Conservation (phyloP, 1,140 invertebrate genomes). For the Polyergus mexicanus region DNA sequence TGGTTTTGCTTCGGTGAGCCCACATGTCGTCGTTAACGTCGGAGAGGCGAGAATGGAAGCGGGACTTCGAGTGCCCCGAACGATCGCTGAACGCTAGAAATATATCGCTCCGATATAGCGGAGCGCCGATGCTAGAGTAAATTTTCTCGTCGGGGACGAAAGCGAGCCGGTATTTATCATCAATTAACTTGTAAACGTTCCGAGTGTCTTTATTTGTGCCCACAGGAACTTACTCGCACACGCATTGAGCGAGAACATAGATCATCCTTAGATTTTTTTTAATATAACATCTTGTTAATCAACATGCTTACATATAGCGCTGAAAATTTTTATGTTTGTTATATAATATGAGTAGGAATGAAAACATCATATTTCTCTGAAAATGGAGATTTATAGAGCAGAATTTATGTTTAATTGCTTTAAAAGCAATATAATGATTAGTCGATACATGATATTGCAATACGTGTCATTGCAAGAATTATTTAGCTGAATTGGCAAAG, state of each 20-base stretch:
- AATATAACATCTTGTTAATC: constrained; percentile 23
- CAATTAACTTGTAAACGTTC: constrained; percentile 81
- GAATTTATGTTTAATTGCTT: neutral
- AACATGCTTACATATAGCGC: neutral
- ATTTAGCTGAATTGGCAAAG: neutral
- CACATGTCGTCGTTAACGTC: constrained; percentile 80
- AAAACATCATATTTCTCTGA: neutral
- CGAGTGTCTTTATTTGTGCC: neutral
- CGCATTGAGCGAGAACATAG: neutral
- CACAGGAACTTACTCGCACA: neutral
- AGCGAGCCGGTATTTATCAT: constrained; percentile 82
- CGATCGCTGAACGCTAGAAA: constrained; percentile 75
- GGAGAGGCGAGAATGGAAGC: constrained; percentile 51
- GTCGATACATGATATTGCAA: neutral
- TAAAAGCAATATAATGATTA: neutral
- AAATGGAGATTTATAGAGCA: constrained; percentile 13
- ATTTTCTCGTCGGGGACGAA: constrained; percentile 72
- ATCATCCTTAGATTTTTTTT: constrained; percentile 2
- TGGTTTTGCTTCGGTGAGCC: constrained; percentile 84
- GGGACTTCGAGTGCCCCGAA: constrained; percentile 81
- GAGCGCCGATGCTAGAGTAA: constrained; percentile 74
- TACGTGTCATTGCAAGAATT: neutral
- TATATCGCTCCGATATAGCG: constrained; percentile 79
- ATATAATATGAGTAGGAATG: neutral
- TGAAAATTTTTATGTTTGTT: neutral